A percentile compares a stretch with the other conserved stretches of the same genome.
Conservation (phyloP, 2,113 vertebrate species). For the Percina caprodes region DNA sequence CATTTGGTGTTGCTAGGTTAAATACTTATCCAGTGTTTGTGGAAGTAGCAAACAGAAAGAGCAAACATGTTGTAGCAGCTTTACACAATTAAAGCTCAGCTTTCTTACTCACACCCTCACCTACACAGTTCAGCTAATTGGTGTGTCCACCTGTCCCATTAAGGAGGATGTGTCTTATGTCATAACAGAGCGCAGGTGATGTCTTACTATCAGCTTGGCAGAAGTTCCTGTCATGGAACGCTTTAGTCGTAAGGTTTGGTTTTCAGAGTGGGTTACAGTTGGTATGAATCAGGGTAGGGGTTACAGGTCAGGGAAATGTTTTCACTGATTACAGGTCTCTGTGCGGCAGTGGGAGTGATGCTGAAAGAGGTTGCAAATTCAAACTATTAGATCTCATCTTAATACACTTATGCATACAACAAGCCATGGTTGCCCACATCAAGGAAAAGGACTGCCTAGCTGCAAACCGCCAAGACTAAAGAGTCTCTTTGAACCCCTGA, state of each 20-base stretch:
- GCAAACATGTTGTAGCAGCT: not conserved
- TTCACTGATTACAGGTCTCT: not conserved
- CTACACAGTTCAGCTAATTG: constrained; percentile 10
- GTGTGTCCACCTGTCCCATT: not conserved
- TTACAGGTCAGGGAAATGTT: constrained; percentile 2
- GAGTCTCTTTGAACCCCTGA: too few species aligned
- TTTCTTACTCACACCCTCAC: not conserved
- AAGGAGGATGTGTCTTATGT: not conserved
- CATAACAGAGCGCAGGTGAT: not conserved
- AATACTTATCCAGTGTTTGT: not conserved
- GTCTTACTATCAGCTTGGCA: not conserved
- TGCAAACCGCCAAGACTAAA: too few species aligned
- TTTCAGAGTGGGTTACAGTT: not conserved
- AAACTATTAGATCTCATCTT: too few species aligned
- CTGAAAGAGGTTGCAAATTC: not conserved
- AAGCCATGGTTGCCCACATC: too few species aligned
- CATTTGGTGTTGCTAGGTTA: not conserved
- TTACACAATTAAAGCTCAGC: not conserved
- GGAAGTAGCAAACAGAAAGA: not conserved
- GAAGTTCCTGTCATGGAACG: not conserved
- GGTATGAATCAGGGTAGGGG: not conserved
- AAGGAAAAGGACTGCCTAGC: too few species aligned
- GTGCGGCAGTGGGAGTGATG: not conserved
- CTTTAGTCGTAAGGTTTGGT: not conserved
- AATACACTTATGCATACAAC: too few species aligned